A percentile compares a stretch with the other conserved stretches of the same genome.
These are phyloP conservation scores for Eilema sororculum DNA, from an alignment of 2,888 invertebrate species.

Conservation along the genomic window DNA sequence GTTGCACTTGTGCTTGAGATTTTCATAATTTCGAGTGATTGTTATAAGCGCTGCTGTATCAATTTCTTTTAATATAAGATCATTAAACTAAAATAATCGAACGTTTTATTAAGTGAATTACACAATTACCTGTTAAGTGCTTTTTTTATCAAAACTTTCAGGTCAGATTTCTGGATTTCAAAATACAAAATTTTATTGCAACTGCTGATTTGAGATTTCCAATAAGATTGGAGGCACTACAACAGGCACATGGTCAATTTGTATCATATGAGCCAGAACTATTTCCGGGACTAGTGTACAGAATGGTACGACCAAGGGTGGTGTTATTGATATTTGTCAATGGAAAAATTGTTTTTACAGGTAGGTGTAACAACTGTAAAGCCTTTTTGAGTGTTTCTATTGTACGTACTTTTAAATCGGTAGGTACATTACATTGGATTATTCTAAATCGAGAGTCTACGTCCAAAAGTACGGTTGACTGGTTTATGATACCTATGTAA, in stretches of 20 bases:
- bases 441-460: no score
- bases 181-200: slow-evolving; percentile 92
- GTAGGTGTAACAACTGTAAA: slow-evolving; percentile 56
- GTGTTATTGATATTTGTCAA: slow-evolving; percentile 99
- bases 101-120: not conserved
- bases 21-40: not conserved
- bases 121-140: not conserved
- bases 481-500: not conserved
- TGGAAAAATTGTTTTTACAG: slow-evolving; percentile 98
- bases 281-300: slow-evolving; percentile 99
- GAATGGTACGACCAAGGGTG: slow-evolving; percentile 98
- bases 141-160: slow-evolving; percentile 64
- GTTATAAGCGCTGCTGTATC: not conserved
- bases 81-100: not conserved
- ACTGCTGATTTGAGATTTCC: slow-evolving; percentile 92
- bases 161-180: slow-evolving; percentile 92
- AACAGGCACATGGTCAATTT: slow-evolving; percentile 92
- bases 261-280: slow-evolving; percentile 98
- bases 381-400: no score
- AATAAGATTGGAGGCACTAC: slow-evolving; percentile 90
- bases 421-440: no score
- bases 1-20: not conserved
- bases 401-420: no score
- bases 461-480: not conserved
- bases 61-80: no score